phyloP scores from a whole-genome alignment of 2,888 invertebrate genomes.

The Metalampra italica region DNA sequence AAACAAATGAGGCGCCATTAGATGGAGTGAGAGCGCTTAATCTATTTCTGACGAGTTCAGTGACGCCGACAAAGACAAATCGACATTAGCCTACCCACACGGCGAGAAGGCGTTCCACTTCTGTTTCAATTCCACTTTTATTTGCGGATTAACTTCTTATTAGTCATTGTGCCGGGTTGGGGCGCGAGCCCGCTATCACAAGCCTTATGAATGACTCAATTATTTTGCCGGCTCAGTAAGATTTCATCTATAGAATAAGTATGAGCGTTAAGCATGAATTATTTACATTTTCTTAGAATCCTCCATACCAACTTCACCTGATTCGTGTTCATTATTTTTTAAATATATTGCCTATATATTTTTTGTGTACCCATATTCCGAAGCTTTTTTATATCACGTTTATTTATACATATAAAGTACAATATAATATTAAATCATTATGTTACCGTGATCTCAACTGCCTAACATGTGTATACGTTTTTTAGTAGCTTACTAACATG shows the following conservation, averaged over 20 bases:
- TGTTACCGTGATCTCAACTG: neutral
- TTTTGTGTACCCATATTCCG: no score
- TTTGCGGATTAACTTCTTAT: constrained; percentile 79
- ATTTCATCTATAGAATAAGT: constrained; percentile 34
- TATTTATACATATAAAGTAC: no score
- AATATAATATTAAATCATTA: neutral
- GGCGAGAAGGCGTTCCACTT: constrained; percentile 73
- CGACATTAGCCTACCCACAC: constrained; percentile 78
- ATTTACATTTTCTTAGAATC: constrained; percentile 27
- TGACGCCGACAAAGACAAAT: constrained; percentile 79
- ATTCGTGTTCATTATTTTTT: neutral
- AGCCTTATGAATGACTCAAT: constrained; percentile 77
- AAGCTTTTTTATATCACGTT: no score
- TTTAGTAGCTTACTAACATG: constrained; percentile 39
- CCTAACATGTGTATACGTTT: constrained; percentile 42
- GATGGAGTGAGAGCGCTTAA: constrained; percentile 78
- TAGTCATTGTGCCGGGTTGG: constrained; percentile 68
- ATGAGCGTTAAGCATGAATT: constrained; percentile 34
- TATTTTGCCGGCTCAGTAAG: constrained; percentile 63
- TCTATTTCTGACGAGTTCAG: constrained; percentile 80
- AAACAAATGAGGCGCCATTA: constrained; percentile 79
- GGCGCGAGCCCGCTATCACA: constrained; percentile 61
- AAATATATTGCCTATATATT: no score
- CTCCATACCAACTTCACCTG: constrained; percentile 10
- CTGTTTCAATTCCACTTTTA: constrained; percentile 79